Evolutionary conservation across 2,797 vertebrate genomes (phyloP), one percentile per base, ranked within the genome.

Genomic region (Enteromius afrohamiltoni): DNA sequence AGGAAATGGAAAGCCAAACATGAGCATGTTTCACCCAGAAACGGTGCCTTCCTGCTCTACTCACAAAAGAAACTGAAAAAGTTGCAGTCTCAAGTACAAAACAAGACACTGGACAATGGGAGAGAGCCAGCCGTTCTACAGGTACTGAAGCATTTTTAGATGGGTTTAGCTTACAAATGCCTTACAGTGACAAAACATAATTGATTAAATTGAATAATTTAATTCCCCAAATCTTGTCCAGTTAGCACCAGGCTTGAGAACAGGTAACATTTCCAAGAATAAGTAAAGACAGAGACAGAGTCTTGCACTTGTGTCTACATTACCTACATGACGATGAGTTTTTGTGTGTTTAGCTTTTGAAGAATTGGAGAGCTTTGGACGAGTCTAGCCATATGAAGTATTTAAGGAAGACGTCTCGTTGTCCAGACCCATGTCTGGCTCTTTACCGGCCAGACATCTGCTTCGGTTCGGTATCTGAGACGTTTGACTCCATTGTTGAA

Each of bases 391-490:
- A 74, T 31, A 88, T 69, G 0, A 98, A 95, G 81, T 98, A 97
- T 88, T 84, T 85, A 31, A 97, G 94, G 88, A 97, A 94, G 90
- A 85, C 94, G 0, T 86, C 81, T 3, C 94, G 79, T n/a, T 97
- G 97, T 89, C 97, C 97, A 0, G 97, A 98, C 84, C 98, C 98
- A 0, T 94, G 95, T 40, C 90, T 98, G 51, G 89, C 95, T 5
- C 0, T 95, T 51, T 93, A 96, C 31, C 94, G 95, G 23, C 97
- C 98, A 0, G 97, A 99, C 74, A 90, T 96, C 83, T 93, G 93
- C 67, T 97, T 99, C n/a, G 97, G 95, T 0, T 99, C 98, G 0
- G 96, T 99, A 11, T 99, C 98, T 0, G 98, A 99, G 92, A 96
- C 92, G 0, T 99, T 99, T 87, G 92, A 97, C 53, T 82, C 65